A percentile compares a stretch with the other conserved stretches of the same genome.
Conservation (phyloP, 1,140 invertebrate genomes). For the Proales similis region DNA sequence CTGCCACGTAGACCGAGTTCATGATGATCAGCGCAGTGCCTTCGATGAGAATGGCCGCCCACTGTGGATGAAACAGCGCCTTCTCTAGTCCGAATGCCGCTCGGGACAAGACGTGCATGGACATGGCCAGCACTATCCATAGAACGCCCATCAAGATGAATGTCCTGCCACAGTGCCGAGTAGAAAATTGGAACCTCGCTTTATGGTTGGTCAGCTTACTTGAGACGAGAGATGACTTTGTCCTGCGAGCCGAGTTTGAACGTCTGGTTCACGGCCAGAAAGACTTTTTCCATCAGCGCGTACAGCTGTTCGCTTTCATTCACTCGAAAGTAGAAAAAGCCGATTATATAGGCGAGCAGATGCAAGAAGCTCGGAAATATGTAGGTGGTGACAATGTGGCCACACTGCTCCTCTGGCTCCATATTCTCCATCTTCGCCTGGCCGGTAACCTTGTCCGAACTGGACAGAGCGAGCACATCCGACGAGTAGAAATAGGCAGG, state of each 20-base stretch:
- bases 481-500: too few species aligned
- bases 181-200: too few species aligned
- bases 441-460: background rate
- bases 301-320: slow-evolving; percentile 77
- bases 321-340: slow-evolving; percentile 68
- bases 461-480: slow-evolving; percentile 1
- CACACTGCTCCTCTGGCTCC: slow-evolving; percentile 41
- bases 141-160: slow-evolving; percentile 43
- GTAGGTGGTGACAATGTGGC: slow-evolving; percentile 62
- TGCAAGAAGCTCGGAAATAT: slow-evolving; percentile 70
- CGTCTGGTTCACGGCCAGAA: slow-evolving; percentile 24
- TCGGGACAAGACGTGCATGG: slow-evolving; percentile 46
- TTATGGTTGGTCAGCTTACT: slow-evolving; percentile 20
- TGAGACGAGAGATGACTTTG: slow-evolving; percentile 25
- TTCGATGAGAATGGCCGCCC: slow-evolving; percentile 45
- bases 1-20: slow-evolving; percentile 48
- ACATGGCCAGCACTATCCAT: slow-evolving; percentile 45
- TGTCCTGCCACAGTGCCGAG: slow-evolving; percentile 40
- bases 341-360: slow-evolving; percentile 67
- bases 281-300: slow-evolving; percentile 76
- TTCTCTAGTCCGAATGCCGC: slow-evolving; percentile 42
- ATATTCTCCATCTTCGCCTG: background rate
- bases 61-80: slow-evolving; percentile 39
- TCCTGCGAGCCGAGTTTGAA: slow-evolving; percentile 25
- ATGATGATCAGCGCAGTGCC: slow-evolving; percentile 45